Evolutionary conservation across 2,797 vertebrate genomes (phyloP).

Genomic region (Vireo griseus): DNA sequence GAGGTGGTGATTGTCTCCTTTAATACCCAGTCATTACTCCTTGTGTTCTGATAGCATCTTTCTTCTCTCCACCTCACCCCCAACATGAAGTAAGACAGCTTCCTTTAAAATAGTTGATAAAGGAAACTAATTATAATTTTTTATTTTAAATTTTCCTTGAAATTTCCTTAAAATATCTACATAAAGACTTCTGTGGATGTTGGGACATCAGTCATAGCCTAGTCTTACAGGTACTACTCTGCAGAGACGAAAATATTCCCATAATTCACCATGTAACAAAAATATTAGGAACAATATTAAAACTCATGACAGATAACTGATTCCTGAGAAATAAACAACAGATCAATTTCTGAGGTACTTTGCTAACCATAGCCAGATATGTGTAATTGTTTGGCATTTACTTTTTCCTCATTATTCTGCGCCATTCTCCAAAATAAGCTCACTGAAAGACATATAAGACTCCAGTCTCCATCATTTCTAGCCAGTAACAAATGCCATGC

Average conservation of each 20-base stretch:
- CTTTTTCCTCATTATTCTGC: background rate
- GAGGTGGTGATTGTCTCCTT: background rate
- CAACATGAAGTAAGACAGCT: background rate
- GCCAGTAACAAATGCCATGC: background rate
- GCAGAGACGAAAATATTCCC: background rate
- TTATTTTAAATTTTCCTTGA: background rate
- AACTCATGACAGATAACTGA: background rate
- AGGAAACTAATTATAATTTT: background rate
- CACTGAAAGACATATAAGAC: rapidly evolving
- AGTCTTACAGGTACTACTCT: background rate
- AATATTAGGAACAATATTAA: background rate
- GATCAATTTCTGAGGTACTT: background rate
- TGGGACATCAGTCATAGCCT: background rate
- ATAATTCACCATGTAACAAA: background rate
- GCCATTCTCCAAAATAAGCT: background rate
- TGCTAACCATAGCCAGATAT: background rate
- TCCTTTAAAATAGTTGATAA: background rate
- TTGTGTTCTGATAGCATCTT: background rate
- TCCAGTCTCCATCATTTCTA: rapidly evolving
- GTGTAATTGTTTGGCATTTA: background rate
- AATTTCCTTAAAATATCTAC: background rate
- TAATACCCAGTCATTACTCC: background rate
- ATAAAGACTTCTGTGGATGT: background rate
- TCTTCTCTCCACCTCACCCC: rapidly evolving
- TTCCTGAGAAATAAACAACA: background rate